Conservation (phyloP, 1,140 invertebrate species). For the Drosophila mauritiana region DNA sequence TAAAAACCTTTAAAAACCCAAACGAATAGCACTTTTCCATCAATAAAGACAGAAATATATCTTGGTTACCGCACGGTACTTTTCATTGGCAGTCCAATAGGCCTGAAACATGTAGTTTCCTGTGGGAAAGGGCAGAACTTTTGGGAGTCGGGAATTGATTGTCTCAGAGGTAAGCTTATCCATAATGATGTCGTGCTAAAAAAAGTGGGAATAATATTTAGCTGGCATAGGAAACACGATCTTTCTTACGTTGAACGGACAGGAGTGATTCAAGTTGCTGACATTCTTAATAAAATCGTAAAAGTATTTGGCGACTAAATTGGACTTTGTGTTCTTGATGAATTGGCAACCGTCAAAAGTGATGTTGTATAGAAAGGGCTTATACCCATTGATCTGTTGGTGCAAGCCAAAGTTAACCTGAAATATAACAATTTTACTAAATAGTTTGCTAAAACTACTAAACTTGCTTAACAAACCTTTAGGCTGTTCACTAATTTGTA, state of each 20-base stretch:
- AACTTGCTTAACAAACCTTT: not conserved
- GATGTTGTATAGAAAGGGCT: constrained; percentile 7
- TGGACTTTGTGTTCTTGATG: not conserved
- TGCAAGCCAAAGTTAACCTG: not conserved
- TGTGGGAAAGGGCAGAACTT: not conserved
- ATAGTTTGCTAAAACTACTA: not conserved
- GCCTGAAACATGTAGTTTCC: constrained; percentile 1
- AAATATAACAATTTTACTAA: not conserved
- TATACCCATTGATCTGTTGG: not conserved
- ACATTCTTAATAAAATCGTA: not conserved
- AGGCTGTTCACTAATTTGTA: not conserved
- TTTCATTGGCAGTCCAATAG: not conserved
- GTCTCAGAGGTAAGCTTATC: not conserved
- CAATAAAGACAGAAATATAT: not conserved
- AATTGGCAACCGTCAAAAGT: constrained; percentile 1
- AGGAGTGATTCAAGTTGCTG: constrained; percentile 15
- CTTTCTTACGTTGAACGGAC: constrained; percentile 3
- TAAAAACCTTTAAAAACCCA: constrained; percentile 54
- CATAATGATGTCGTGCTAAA: not conserved
- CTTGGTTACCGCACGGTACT: not conserved
- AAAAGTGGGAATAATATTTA: not conserved
- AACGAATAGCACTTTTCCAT: not conserved
- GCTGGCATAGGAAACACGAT: fast-evolving
- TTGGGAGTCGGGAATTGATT: not conserved
- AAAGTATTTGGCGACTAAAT: not conserved